A percentile compares a stretch with the other conserved stretches of the same genome.
Evolutionary conservation across 1,140 invertebrate species (phyloP).

Genomic region (Drosophila navojoa): DNA sequence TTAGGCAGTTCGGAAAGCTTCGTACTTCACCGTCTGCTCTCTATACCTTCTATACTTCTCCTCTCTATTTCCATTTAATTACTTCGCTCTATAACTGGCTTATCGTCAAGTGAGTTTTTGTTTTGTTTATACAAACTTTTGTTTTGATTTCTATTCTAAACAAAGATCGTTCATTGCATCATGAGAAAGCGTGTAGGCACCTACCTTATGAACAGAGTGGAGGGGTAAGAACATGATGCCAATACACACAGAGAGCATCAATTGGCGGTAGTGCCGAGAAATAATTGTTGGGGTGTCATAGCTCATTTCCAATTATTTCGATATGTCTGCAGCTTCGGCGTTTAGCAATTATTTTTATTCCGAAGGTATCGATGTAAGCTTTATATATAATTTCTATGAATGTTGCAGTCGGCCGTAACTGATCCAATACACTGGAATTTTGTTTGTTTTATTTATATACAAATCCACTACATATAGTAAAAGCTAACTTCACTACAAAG

Average conservation of each 20-base stretch:
- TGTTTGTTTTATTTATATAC: no score
- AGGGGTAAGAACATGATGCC: not conserved
- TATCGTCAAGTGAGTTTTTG: conserved; percentile 22
- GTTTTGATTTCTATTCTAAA: conserved; percentile 46
- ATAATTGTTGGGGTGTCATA: not conserved
- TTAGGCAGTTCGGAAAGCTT: not conserved
- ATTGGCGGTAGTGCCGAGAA: not conserved
- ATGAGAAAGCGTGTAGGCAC: no score
- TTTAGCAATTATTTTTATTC: no score
- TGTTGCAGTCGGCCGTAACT: no score
- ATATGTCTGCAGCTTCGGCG: not conserved
- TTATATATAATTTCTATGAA: no score
- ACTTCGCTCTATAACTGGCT: not conserved
- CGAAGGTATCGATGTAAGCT: no score
- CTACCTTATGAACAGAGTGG: no score
- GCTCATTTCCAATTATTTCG: not conserved
- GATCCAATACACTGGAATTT: no score
- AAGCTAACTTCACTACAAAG: no score
- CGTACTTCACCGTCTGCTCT: no score
- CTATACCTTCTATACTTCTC: no score
- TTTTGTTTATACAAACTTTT: conserved; percentile 8
- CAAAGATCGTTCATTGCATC: conserved; percentile 4
- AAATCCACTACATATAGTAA: no score
- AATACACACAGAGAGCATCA: not conserved
- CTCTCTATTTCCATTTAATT: not conserved